Evolutionary conservation across 2,113 vertebrate species (phyloP), one percentile per base, ranked within the genome.

Genomic region (Gracilinanus agilis): DNA sequence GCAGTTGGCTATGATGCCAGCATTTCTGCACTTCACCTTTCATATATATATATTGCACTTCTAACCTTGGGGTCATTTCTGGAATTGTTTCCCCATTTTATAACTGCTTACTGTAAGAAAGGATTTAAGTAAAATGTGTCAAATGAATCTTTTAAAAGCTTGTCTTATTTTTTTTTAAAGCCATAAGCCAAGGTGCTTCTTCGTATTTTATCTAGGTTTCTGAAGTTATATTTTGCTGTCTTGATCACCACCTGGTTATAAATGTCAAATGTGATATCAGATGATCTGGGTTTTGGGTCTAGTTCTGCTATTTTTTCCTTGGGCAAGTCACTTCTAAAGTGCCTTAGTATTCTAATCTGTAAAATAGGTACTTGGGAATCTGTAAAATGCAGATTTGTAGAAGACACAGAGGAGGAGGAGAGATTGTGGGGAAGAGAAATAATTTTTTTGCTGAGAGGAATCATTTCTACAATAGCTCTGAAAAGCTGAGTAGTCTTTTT

Each of bases 61-160:
- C 95, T 94, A 91, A 9, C 10, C 94, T 95, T 96, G 93, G 55
- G 93, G 94, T 93, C 93, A 90, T 92, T 94, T 96, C 44, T 92
- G 91, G 90, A 95, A 96, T 93, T 94, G 88, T 92, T 96, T 96
- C n/a, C 94, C 94, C 92, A 55, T 95, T 94, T 95, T 96, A 61
- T 95, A 91, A 96, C 91, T 96, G 90, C 89, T 96, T 94, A 3
- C 89, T 27, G 49, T 95, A 96, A 56, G n/a, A 92, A 90, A 88
- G 55, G 53, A 93, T 92, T 93, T 91, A 61, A 89, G 55, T 96
- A 54, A 94, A 93, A 93, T 11, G 24, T 53, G 92, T 92, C 90
- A 91, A 90, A 16, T 61, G 75, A 93, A 92, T 58, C 88, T 93
- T 94, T 55, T 44, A 49, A 93, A 95, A 94, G 90, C 54, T 54